These are phyloP conservation scores for Equus przewalskii DNA, from an alignment of 2,113 vertebrate species.

Conservation along the genomic window DNA sequence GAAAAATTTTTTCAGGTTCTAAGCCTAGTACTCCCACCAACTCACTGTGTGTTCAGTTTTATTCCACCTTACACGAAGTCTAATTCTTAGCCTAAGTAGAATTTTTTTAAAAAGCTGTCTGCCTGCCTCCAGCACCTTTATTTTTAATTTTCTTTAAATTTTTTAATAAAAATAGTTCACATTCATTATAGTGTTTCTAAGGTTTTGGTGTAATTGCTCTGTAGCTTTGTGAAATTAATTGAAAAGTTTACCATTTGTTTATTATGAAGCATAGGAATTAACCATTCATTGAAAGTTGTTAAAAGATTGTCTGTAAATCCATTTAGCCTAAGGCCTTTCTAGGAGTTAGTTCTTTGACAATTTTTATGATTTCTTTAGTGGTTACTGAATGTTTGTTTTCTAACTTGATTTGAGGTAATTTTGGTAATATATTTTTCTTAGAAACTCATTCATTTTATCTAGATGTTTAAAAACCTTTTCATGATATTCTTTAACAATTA, in stretches of 20 bases:
- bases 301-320: neutral
- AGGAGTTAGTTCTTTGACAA: neutral
- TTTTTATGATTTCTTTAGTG: neutral
- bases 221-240: slow-evolving; percentile 52
- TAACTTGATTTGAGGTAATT: neutral
- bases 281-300: slow-evolving; percentile 21
- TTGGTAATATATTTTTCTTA: slow-evolving; percentile 32
- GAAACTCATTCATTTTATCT: slow-evolving; percentile 40
- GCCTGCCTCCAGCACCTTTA: neutral
- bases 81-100: neutral
- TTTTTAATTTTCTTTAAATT: slow-evolving; percentile 63
- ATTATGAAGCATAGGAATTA: neutral
- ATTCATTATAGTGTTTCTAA: neutral
- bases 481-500: neutral
- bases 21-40: neutral
- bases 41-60: neutral
- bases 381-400: slow-evolving; percentile 22
- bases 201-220: slow-evolving; percentile 2
- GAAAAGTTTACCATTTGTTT: slow-evolving; percentile 18
- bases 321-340: neutral
- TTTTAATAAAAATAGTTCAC: slow-evolving; percentile 42
- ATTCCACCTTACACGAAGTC: neutral
- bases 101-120: neutral
- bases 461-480: neutral
- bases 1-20: neutral